Evolutionary conservation across 2,888 invertebrate genomes (phyloP).

Genomic region (Chelonus formosanus): DNA sequence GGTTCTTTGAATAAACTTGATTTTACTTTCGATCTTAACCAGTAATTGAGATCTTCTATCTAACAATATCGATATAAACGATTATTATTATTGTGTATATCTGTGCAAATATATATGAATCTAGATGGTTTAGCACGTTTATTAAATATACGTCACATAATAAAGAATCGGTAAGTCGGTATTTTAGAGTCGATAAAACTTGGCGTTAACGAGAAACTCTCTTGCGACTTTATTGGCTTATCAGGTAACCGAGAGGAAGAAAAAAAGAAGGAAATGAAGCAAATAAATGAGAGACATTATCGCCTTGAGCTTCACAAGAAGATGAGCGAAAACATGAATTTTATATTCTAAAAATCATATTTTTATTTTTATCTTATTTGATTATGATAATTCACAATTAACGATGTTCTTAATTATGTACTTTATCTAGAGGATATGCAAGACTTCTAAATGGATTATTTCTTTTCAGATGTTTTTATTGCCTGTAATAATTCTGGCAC

Average conservation of each 20-base stretch:
- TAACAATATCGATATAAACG: conserved; percentile 3
- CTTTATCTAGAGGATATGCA: too few relatives aligned
- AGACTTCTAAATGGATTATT: too few relatives aligned
- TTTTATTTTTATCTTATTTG: too few relatives aligned
- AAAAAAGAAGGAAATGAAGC: conserved; percentile 14
- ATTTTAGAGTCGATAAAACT: conserved; percentile 44
- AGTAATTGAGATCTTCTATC: neutral
- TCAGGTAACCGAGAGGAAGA: conserved; percentile 33
- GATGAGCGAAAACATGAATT: neutral
- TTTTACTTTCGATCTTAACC: too few relatives aligned
- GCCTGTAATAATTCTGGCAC: too few relatives aligned
- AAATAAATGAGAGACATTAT: conserved; percentile 29
- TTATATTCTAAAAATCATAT: neutral
- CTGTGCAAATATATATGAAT: conserved; percentile 12
- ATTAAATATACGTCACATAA: conserved; percentile 44
- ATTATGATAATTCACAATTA: too few relatives aligned
- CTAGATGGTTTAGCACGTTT: conserved; percentile 33
- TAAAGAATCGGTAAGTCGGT: conserved; percentile 40
- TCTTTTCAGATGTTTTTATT: too few relatives aligned
- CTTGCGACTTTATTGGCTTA: conserved; percentile 46
- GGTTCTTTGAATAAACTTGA: too few relatives aligned
- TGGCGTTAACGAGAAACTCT: conserved; percentile 39
- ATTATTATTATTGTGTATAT: neutral
- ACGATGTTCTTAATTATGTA: too few relatives aligned
- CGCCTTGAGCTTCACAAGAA: too few relatives aligned